A percentile compares a stretch with the other conserved stretches of the same genome.
These are phyloP conservation scores for Bradypus variegatus DNA, from an alignment of 2,797 vertebrate species.

Conservation along the genomic window DNA sequence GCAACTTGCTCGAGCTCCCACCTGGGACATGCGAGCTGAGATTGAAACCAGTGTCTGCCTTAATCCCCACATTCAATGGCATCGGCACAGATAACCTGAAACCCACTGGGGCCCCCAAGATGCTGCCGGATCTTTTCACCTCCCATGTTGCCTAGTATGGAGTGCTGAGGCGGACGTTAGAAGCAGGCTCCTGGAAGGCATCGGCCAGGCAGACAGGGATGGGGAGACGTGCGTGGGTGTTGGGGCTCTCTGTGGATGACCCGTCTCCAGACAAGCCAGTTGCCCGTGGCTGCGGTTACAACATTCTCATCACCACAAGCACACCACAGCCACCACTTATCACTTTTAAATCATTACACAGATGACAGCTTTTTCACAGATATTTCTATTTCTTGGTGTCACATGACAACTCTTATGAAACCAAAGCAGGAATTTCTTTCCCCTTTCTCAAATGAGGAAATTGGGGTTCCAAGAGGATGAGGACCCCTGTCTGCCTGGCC, in stretches of 20 bases:
- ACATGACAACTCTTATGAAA: neutral
- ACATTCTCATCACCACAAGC: neutral
- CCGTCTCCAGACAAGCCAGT: neutral
- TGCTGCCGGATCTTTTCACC: conserved; percentile 2
- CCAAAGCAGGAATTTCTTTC: neutral
- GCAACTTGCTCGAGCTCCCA: neutral
- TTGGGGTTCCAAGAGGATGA: neutral
- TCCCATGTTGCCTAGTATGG: neutral
- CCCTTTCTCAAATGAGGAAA: neutral
- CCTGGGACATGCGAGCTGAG: neutral
- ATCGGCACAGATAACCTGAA: neutral
- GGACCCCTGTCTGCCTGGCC: too few species aligned
- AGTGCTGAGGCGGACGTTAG: neutral
- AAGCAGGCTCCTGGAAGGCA: neutral
- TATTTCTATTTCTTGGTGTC: neutral
- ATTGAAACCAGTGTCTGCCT: neutral
- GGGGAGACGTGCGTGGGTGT: neutral
- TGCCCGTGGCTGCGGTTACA: neutral
- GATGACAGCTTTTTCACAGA: neutral
- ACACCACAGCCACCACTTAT: neutral
- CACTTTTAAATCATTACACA: neutral
- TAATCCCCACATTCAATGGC: neutral
- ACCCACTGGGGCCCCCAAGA: neutral
- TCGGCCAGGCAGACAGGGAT: neutral
- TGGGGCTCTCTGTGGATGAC: neutral